A percentile compares a stretch with the other conserved stretches of the same genome.
Evolutionary conservation across 2,113 vertebrate species (phyloP).

Genomic region (Leuciscus idus): DNA sequence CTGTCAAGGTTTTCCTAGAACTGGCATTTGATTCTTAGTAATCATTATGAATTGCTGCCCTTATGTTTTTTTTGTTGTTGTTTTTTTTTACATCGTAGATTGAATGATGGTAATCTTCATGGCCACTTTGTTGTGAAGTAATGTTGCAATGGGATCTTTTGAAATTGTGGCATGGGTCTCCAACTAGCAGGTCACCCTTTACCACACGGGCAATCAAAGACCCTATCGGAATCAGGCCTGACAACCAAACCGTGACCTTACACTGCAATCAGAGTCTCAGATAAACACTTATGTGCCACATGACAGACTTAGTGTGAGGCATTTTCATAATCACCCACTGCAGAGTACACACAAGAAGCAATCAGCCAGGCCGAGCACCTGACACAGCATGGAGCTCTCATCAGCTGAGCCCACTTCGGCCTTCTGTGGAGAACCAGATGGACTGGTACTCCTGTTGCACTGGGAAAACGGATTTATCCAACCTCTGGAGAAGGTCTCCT

Average conservation of each 20-base stretch:
- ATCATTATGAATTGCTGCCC: background rate
- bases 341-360: conserved; percentile 37
- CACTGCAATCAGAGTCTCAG: conserved; percentile 47
- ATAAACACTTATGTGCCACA: conserved; percentile 47
- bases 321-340: conserved; percentile 52
- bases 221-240: conserved; percentile 23
- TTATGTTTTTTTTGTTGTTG: background rate
- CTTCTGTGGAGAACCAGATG: conserved; percentile 34
- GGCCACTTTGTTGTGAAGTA: background rate
- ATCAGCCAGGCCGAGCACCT: conserved; percentile 39
- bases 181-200: conserved; percentile 3
- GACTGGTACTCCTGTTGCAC: background rate
- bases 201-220: conserved; percentile 12
- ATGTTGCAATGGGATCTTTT: background rate
- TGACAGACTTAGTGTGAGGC: conserved; percentile 28
- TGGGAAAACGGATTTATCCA: background rate
- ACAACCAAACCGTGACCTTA: conserved; percentile 5
- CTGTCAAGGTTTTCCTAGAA: background rate
- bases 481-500: background rate
- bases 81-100: background rate
- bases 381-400: conserved; percentile 37
- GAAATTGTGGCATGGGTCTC: background rate
- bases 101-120: conserved; percentile 2
- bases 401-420: conserved; percentile 3
- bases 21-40: background rate